phyloP scores from a whole-genome alignment of 2,797 vertebrate genomes.

The Darevskia nairensis region DNA sequence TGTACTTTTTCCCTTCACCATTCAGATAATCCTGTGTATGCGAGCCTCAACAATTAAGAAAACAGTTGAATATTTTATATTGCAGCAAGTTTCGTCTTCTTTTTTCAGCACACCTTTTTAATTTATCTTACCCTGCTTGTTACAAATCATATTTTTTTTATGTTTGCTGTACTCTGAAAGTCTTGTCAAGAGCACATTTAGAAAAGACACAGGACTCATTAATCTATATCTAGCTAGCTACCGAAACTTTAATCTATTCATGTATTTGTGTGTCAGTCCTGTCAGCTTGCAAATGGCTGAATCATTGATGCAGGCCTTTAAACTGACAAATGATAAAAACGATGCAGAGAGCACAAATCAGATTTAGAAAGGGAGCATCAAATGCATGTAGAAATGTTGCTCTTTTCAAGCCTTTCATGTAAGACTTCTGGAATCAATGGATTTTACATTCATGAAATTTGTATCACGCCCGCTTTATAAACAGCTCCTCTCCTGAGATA shows the following conservation, averaged over 20 bases:
- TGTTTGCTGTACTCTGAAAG: constrained; percentile 45
- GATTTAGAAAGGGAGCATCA: constrained; percentile 54
- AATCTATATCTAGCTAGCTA: constrained; percentile 50
- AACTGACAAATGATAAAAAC: constrained; percentile 61
- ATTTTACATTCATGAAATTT: constrained; percentile 64
- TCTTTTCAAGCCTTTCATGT: constrained; percentile 50
- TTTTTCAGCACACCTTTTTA: not conserved
- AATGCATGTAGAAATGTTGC: constrained; percentile 50
- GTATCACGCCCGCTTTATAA: constrained; percentile 52
- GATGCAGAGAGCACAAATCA: constrained; percentile 56
- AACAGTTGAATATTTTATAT: constrained; percentile 31
- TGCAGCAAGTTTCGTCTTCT: not conserved
- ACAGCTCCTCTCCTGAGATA: constrained; percentile 47
- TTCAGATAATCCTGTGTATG: not conserved
- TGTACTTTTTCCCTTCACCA: not conserved
- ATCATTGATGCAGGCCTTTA: constrained; percentile 59
- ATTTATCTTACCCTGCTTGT: constrained; percentile 30
- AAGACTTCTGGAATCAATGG: constrained; percentile 50
- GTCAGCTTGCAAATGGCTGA: constrained; percentile 59
- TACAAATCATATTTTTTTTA: constrained; percentile 26
- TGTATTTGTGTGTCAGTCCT: constrained; percentile 52
- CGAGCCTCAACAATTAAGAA: constrained; percentile 28
- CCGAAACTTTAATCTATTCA: constrained; percentile 57
- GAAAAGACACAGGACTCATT: constrained; percentile 52
- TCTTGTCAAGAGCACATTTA: constrained; percentile 49